Percentiles rank a stretch among this genome's conserved stretches.
Conservation (phyloP, 2,113 vertebrate genomes). For the Phoenicopterus ruber region DNA sequence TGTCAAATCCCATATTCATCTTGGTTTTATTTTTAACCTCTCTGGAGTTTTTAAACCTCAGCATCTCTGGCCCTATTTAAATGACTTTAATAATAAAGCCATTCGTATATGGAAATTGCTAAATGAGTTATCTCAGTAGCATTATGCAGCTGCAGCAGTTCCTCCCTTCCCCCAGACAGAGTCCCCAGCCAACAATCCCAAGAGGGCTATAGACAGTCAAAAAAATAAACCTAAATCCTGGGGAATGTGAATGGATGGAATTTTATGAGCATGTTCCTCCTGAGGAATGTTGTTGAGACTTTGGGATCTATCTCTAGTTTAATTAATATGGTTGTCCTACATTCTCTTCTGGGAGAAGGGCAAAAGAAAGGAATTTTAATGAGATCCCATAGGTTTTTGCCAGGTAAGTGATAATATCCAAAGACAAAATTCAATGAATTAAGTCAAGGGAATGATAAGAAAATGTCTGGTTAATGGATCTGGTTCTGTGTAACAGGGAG, state of each 20-base stretch:
- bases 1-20: not conserved
- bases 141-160: not conserved
- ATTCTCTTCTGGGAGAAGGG: not conserved
- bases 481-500: not conserved
- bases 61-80: not conserved
- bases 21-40: not conserved
- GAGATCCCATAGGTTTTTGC: constrained; percentile 4
- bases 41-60: not conserved
- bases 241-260: not conserved
- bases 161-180: not conserved
- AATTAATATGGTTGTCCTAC: constrained; percentile 30
- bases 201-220: not conserved
- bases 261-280: not conserved
- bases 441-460: not conserved
- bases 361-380: constrained; percentile 27
- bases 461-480: not conserved
- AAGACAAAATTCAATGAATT: not conserved
- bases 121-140: not conserved
- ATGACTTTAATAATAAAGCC: not conserved
- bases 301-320: constrained; percentile 1
- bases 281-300: constrained; percentile 4
- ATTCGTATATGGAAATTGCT: not conserved
- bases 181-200: not conserved
- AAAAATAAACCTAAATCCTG: not conserved
- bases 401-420: not conserved